Percentiles rank a stretch among this genome's conserved stretches.
Conservation (phyloP, 64 coral and sea anemone genomes). For the Acropora tenuis region DNA sequence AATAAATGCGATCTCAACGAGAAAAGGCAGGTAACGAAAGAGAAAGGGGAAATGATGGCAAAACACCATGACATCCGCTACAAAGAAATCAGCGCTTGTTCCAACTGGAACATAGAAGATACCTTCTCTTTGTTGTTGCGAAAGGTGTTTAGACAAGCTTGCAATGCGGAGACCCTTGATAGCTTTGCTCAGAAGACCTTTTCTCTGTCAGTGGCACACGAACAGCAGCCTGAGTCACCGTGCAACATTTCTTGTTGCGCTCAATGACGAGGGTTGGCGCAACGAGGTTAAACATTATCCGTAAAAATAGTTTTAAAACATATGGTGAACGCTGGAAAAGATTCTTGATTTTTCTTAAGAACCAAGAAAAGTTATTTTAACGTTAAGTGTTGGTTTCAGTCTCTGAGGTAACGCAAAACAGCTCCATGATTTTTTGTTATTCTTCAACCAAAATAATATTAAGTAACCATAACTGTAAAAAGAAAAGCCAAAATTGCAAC, state of each 20-base stretch:
- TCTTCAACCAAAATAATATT: too few species aligned
- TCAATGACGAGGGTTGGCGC: not conserved
- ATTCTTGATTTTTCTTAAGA: too few species aligned
- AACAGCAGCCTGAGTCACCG: not conserved
- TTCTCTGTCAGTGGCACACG: not conserved
- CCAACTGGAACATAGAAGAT: conserved; percentile 13
- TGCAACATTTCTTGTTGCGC: not conserved
- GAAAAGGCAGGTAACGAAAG: conserved; percentile 7
- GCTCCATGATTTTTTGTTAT: too few species aligned
- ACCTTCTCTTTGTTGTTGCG: not conserved
- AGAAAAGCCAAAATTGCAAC: too few species aligned
- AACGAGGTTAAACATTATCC: too few species aligned
- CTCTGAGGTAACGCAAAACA: too few species aligned
- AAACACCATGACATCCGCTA: not conserved
- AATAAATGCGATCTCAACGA: conserved; percentile 12
- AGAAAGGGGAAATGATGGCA: not conserved
- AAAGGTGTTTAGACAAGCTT: not conserved
- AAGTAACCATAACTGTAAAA: too few species aligned
- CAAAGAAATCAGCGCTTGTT: conserved; percentile 1
- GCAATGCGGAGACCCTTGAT: not conserved
- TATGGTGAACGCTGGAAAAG: too few species aligned
- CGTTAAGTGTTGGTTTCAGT: not conserved
- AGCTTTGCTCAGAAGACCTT: not conserved
- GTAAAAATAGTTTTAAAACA: too few species aligned
- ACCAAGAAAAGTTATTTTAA: not conserved